Evolutionary conservation across 1,140 invertebrate species (phyloP), one percentile per base, ranked within the genome.

Genomic region (Camponotus vicinus): DNA sequence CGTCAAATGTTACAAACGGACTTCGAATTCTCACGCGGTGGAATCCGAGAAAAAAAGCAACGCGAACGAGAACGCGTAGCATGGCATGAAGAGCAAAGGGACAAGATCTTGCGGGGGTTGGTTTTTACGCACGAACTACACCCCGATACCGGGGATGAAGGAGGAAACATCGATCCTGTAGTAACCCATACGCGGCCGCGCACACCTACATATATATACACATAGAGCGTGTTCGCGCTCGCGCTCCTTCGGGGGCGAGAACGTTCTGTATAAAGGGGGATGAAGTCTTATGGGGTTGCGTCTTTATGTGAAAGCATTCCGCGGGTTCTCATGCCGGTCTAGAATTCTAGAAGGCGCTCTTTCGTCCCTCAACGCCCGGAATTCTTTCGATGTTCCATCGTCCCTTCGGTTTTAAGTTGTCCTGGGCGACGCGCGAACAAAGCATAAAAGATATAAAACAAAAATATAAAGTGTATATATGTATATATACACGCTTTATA

Each of bases 281-380:
- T 93, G 88, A 93, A 94, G 92, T 94, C 92, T 94, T 94, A 92
- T 92, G 91, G 92, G 92, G 92, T 94, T 87, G 90, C 90, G 90
- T 91, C 90, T 91, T 91, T 91, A 91, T 91, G 90, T 84, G 89
- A 92, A 92, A 93, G 93, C 94, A 94, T 94, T 94, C 92, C 93
- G 92, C 92, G 92, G 92, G 91, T 93, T 93, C 91, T 93, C 91
- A 92, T 92, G 92, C 88, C 92, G 90, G 88, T 92, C 91, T 91
- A 92, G 89, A 93, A 91, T 92, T 91, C 93, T 93, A 89, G 91
- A 91, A 92, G 78, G 34, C 57, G n/a, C 13, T 13, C 55, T 63
- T 37, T 63, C 66, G 34, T 49, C 83, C 18, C 59, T 45, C 61
- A 32, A 37, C 15, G 32, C 49, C 27, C 57, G 32, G 37, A 73